Evolutionary conservation across 2,113 vertebrate species (phyloP).

Genomic region (Sigmodon hispidus): DNA sequence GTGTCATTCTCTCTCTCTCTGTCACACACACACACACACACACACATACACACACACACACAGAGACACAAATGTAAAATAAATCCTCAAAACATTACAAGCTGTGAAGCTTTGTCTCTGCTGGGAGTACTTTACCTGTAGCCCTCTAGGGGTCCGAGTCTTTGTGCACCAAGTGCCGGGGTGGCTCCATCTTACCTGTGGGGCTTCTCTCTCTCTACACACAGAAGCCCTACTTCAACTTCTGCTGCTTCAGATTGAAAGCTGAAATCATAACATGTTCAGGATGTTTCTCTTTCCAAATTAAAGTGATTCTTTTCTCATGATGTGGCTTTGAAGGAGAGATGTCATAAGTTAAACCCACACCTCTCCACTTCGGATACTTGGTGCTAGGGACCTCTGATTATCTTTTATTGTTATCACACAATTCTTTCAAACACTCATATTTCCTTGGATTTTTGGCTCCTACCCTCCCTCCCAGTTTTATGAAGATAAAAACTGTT

Average conservation of each 20-base stretch:
- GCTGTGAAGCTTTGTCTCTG: not conserved
- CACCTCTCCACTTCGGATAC: not conserved
- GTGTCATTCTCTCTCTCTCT: not conserved
- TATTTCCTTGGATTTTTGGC: not conserved
- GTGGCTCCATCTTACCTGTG: no score
- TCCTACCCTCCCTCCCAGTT: not conserved
- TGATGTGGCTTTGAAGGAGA: not conserved
- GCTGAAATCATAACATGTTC: not conserved
- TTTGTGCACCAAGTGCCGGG: fast-evolving
- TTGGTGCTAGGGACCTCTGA: not conserved
- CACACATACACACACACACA: not conserved
- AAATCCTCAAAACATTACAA: not conserved
- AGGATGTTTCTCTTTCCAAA: slow-evolving; percentile 42
- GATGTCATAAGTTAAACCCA: not conserved
- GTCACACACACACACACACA: not conserved
- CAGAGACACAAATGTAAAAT: not conserved
- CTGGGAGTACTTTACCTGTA: not conserved
- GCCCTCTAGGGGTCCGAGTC: fast-evolving
- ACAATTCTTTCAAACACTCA: not conserved
- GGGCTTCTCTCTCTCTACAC: not conserved
- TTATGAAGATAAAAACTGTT: not conserved
- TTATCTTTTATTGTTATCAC: not conserved
- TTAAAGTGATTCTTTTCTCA: not conserved
- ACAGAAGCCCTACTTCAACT: not conserved
- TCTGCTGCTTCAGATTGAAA: slow-evolving; percentile 16